Evolutionary conservation across 2,797 vertebrate species (phyloP).

Genomic region (Siniperca obscura): DNA sequence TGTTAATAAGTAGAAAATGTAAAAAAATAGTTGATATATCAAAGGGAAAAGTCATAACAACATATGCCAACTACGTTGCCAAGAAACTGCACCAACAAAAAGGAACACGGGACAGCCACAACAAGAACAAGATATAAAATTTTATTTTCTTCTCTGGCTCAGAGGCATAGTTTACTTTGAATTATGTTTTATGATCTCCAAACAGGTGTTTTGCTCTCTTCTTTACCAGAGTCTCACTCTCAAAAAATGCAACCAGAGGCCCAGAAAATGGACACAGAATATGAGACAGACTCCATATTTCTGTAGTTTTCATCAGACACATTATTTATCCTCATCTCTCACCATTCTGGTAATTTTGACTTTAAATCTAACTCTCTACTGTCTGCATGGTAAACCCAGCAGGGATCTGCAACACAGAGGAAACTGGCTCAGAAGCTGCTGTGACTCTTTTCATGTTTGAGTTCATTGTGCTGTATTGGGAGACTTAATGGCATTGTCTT

Average conservation of each 20-base stretch:
- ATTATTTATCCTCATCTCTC: constrained; percentile 1
- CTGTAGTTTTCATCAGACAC: neutral
- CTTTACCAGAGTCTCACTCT: neutral
- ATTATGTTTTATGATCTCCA: constrained; percentile 26
- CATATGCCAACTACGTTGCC: neutral
- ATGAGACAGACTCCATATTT: neutral
- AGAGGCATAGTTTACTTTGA: constrained; percentile 15
- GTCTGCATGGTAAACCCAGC: constrained; percentile 5
- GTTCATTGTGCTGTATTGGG: constrained; percentile 12
- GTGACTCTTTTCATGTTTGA: neutral
- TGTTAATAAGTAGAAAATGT: neutral
- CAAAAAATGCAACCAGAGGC: neutral
- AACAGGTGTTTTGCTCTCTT: constrained; percentile 15
- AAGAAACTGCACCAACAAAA: neutral
- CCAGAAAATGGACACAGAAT: neutral
- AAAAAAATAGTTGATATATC: neutral
- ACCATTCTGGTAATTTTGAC: neutral
- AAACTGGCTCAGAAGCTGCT: neutral
- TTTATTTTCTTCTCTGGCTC: neutral
- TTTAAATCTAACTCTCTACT: neutral
- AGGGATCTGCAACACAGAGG: neutral
- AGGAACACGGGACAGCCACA: neutral
- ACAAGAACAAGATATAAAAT: neutral
- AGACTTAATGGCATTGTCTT: constrained; percentile 2
- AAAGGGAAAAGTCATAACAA: neutral